Evolutionary conservation across 2,113 vertebrate species (phyloP), one percentile per base, ranked within the genome.

Genomic region (Micronycteris hirsuta): DNA sequence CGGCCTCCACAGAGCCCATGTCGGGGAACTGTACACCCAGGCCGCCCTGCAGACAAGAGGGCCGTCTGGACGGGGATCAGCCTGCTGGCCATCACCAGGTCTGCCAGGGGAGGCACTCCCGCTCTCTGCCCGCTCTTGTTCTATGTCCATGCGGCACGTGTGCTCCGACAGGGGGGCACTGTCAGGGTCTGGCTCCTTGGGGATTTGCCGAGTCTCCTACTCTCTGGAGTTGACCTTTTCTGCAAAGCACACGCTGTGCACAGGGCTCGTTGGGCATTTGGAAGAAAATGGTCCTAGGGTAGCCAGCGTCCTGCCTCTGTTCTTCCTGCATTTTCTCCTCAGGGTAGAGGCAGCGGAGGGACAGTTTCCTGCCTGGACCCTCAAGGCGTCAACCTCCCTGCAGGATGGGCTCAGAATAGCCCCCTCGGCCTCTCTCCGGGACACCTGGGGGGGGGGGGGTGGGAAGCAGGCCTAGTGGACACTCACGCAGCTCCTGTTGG

Each of bases 191-290:
- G 41, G 85, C 77, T 96, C 38, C 86, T 94, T 85, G 85, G 61
- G 76, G 90, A 92, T 54, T 6, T 92, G 92, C 86, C 83, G 87
- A 89, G 89, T 78, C 76, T 96, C 89, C 54, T 73, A 16, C 80
- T 95, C 93, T 90, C 96, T 81, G 87, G 76, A 45, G 87, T n/a
- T 96, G 90, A 96, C 97, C 94, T 97, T 97, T 92, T n/a, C 90
- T 76, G 17, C 85, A 96, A 86, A 97, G 81, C 58, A 65, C 2
- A 0, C 93, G 78, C 71, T 0, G 0, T 84, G 54, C 81, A 58
- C 33, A 10, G 83, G 83, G 68, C 78, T 89, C 31, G 73, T 58
- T 17, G 1, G 47, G 78, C 89, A 36, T 89, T 83, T 93, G 73
- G 95, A 91, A 78, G 71, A 67, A 80, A 20, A 68, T 63, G 3